phyloP scores from a whole-genome alignment of 2,888 invertebrate genomes.

The Rambutsinella grinnellia region DNA sequence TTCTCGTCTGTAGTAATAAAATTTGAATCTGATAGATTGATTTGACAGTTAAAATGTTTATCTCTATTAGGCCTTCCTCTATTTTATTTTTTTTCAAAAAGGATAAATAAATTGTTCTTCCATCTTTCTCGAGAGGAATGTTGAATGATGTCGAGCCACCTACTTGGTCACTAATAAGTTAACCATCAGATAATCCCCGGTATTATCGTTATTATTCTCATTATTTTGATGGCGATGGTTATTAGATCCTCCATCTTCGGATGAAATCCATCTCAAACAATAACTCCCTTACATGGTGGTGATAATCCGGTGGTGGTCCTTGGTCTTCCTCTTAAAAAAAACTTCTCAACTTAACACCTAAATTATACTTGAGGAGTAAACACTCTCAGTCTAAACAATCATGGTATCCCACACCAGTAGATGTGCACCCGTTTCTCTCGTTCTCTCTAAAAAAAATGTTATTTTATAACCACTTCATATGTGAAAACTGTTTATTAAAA shows the following conservation, averaged over 20 bases:
- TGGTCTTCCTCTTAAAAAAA: constrained; percentile 26
- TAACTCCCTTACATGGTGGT: constrained; percentile 32
- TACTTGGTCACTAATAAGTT: constrained; percentile 45
- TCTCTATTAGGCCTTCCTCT: background rate
- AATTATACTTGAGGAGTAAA: background rate
- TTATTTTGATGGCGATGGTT: constrained; percentile 46
- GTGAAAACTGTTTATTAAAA: background rate
- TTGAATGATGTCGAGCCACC: constrained; percentile 29
- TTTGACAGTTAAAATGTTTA: background rate
- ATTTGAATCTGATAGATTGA: background rate
- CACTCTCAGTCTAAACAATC: no score
- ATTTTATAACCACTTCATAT: no score
- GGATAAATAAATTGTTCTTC: background rate
- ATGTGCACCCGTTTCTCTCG: no score
- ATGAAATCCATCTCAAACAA: background rate
- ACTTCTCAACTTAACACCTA: background rate
- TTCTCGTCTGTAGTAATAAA: background rate
- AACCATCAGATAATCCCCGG: constrained; percentile 24
- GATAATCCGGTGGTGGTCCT: constrained; percentile 10
- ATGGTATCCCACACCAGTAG: no score
- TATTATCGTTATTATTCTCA: constrained; percentile 44
- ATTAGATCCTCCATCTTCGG: constrained; percentile 28
- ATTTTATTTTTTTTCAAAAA: no score
- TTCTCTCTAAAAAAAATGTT: no score
- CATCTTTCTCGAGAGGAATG: background rate